Conservation (phyloP, 2,888 invertebrate species). For the Desoria tigrina region DNA sequence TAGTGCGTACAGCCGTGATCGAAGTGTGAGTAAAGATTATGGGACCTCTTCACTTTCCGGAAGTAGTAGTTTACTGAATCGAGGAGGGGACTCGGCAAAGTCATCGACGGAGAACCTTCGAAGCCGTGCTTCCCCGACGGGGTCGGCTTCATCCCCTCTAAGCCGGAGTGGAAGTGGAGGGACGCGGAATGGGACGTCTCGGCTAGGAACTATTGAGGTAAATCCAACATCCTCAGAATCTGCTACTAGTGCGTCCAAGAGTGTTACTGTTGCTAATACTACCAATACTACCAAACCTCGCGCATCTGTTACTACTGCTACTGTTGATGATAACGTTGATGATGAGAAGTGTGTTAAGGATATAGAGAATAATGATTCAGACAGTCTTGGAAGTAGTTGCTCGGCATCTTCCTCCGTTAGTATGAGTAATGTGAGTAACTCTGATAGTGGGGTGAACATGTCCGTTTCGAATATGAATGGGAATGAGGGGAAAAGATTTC, state of each 20-base stretch:
- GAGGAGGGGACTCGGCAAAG: conserved; percentile 31
- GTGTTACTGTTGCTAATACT: conserved; percentile 41
- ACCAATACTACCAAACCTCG: conserved; percentile 39
- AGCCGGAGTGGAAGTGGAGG: conserved; percentile 18
- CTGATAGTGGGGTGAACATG: conserved; percentile 18
- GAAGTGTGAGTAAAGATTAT: conserved; percentile 48
- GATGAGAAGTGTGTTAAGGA: conserved; percentile 43
- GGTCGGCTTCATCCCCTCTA: conserved; percentile 8
- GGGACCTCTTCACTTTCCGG: conserved; percentile 36
- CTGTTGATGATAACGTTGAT: conserved; percentile 34
- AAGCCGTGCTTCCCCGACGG: conserved; percentile 36
- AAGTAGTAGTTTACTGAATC: conserved; percentile 27
- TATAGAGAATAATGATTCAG: conserved; percentile 48
- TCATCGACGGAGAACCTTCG: conserved; percentile 30
- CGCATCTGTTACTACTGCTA: conserved; percentile 35
- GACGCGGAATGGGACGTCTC: conserved; percentile 26
- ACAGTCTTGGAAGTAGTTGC: conserved; percentile 32
- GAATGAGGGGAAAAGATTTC: conserved; percentile 20
- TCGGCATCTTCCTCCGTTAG: conserved; percentile 30
- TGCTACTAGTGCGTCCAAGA: conserved; percentile 44
- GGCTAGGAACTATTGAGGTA: conserved; percentile 44
- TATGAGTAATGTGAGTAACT: conserved; percentile 23
- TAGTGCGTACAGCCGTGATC: conserved; percentile 41
- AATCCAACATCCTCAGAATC: conserved; percentile 42
- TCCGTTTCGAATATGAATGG: conserved; percentile 25